These are phyloP conservation scores for Ephialtes manifestator DNA, from an alignment of 2,888 invertebrate genomes.

Conservation along the genomic window DNA sequence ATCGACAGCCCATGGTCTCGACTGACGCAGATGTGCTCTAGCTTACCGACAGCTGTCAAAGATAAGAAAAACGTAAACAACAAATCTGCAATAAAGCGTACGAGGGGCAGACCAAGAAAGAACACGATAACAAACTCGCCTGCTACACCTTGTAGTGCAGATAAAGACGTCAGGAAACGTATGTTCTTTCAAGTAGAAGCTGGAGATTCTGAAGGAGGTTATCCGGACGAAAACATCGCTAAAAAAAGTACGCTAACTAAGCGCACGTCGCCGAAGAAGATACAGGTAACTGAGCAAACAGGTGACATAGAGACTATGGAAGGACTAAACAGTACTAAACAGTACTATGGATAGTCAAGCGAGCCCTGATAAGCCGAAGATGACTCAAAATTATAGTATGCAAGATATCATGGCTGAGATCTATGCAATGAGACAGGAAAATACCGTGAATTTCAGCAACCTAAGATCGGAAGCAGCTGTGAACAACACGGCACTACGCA, in stretches of 20 bases:
- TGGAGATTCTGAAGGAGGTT: neutral
- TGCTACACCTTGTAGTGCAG: neutral
- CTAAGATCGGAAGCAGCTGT: neutral
- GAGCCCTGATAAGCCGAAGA: too few relatives aligned
- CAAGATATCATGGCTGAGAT: neutral
- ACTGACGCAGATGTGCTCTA: neutral
- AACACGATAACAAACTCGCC: neutral
- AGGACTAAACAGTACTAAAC: too few relatives aligned
- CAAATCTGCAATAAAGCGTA: neutral
- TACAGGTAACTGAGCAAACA: neutral
- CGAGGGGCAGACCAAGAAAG: neutral
- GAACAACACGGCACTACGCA: constrained; percentile 2
- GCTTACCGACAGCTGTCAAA: constrained; percentile 11
- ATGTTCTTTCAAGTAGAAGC: constrained; percentile 5
- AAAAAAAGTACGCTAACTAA: constrained; percentile 7
- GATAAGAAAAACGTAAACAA: neutral
- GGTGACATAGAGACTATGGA: neutral
- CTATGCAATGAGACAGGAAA: constrained; percentile 1
- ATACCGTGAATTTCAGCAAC: neutral
- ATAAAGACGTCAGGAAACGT: neutral
- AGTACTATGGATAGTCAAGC: neutral
- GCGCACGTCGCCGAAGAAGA: neutral
- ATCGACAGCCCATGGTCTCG: neutral
- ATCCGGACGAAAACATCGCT: neutral
- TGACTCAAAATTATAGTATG: neutral